Base-by-base conservation (phyloP, 2,113 vertebrate genomes). In the Dissostichus mawsoni region DNA sequence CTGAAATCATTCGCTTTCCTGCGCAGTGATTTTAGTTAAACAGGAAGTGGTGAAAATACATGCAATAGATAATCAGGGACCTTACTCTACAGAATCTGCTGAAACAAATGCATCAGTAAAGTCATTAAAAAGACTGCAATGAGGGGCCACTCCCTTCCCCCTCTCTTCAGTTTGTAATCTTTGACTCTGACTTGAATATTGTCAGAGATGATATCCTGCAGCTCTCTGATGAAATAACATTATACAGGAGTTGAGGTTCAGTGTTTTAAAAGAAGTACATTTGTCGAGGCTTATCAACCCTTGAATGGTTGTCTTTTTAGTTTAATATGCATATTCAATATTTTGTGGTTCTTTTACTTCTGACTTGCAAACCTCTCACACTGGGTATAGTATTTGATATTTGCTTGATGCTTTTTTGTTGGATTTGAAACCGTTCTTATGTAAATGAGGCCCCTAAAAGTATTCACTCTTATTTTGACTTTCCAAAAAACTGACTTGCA, bases 111-210 rank as follows among this genome's bases (percentile, higher is more conserved):
- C 25, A 20, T 12, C 1, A 65, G 47, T 59, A 51, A 41, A 72
- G 25, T 25, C 53, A 10, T 68, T 25, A 36, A 51, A 20, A 16
- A 41, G 36, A 53, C 36, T 47, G 4, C 20, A 20, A 48, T 25
- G n/a, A 52, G 33, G 2, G 55, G 36, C 47, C 50, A 14, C 61
- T 48, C 47, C 68, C 13, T 55, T 12, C 17, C 0, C 11, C 17
- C 17, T 29, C 8, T 44, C 13, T 48, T 48, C 56, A 63, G 44
- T 72, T 72, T 79, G 17, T 56, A 55, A 59, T 18, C 10, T 65
- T 72, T 18, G 48, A 52, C 33, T 23, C 25, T 73, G 36, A 62
- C 10, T 20, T 23, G 73, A 70, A 70, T 33, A 44, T 63, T 18
- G 23, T 69, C 10, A n/a, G 57, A 33, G 16, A 45, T 18, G n/a